Evolutionary conservation across 2,113 vertebrate species (phyloP).

Genomic region (Pelvicachromis taeniatus): DNA sequence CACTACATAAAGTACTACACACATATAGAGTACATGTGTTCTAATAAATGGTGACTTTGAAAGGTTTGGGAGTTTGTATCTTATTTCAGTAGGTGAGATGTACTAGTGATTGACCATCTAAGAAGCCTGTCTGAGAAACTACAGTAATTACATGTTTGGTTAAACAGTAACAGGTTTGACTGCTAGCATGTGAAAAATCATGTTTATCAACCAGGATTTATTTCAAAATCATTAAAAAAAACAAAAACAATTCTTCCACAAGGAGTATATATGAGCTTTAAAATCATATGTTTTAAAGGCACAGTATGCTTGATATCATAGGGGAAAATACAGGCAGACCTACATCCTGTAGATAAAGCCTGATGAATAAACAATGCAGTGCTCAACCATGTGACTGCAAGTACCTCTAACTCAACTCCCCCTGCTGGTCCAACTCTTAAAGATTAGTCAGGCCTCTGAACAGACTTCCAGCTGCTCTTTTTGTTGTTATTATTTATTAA

Average conservation of each 20-base stretch:
- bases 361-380: background rate
- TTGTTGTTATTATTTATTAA: fast-evolving
- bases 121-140: background rate
- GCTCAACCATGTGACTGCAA: background rate
- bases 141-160: background rate
- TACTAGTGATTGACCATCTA: background rate
- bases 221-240: background rate
- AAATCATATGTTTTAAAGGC: background rate
- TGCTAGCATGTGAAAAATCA: background rate
- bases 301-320: background rate
- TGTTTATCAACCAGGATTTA: background rate
- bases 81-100: background rate
- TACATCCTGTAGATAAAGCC: background rate
- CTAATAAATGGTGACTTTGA: background rate
- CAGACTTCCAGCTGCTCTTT: background rate
- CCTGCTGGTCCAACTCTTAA: background rate
- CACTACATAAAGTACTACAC: background rate
- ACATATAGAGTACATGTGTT: background rate
- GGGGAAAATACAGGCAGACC: background rate
- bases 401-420: background rate
- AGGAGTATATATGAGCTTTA: background rate
- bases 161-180: too few species aligned
- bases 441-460: background rate
- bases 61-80: background rate
- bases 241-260: too few species aligned